Evolutionary conservation across 2,113 vertebrate genomes (phyloP).

Genomic region (Dissostichus mawsoni): DNA sequence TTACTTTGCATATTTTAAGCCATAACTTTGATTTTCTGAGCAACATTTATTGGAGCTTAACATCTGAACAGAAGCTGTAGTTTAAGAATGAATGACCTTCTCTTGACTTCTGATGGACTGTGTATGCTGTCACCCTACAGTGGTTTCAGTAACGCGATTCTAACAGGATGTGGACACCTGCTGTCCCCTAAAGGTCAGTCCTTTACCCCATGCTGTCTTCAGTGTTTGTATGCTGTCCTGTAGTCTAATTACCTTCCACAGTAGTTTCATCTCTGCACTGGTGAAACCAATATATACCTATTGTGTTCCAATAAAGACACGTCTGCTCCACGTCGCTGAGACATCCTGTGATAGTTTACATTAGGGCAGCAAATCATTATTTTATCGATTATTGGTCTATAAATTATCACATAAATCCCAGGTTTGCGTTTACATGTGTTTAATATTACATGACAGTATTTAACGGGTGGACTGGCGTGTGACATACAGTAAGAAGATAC

Average conservation of each 20-base stretch:
- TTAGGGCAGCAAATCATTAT: too few relatives aligned
- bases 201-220: not conserved
- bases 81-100: conserved; percentile 5
- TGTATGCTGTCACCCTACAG: not conserved
- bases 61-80: not conserved
- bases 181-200: conserved; percentile 13
- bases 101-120: not conserved
- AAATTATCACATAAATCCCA: too few relatives aligned
- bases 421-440: too few relatives aligned
- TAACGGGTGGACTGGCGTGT: too few relatives aligned
- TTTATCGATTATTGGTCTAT: too few relatives aligned
- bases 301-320: too few relatives aligned
- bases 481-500: too few relatives aligned
- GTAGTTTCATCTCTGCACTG: not conserved
- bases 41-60: not conserved
- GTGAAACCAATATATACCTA: not conserved
- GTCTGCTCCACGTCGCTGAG: too few relatives aligned
- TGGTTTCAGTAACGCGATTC: not conserved
- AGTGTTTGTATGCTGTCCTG: not conserved
- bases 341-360: too few relatives aligned
- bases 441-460: too few relatives aligned
- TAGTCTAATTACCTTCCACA: not conserved
- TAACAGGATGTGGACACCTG: conserved; percentile 27
- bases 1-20: too few relatives aligned
- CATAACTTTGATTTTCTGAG: not conserved